Evolutionary conservation across 2,797 vertebrate species (phyloP), one percentile per base, ranked within the genome.

Genomic region (Ibycter americanus): DNA sequence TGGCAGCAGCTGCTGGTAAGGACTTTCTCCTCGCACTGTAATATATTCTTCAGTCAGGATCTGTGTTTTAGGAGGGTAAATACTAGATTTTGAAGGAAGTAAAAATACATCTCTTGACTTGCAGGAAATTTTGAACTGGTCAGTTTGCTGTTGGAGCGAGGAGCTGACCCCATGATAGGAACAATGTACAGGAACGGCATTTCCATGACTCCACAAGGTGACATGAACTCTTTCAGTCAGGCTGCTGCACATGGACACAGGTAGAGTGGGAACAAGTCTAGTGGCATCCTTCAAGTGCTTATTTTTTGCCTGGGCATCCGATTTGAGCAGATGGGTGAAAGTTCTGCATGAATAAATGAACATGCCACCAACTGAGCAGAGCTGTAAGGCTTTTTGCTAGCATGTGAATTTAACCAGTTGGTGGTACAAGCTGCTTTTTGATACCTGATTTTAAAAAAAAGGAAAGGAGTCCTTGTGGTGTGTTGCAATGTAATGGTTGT

Each of bases 221-320:
- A 99, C 97, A 99, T 99, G 99, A 99, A 99, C 97, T 99, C 99
- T 87, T 99, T 99, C 98, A 99, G 99, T 98, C 98, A 99, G 98
- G 99, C 99, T 19, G 99, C 99, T 78, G 99, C 99, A 86, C 99
- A 99, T 49, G 99, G 99, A 96, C 99, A 99, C 99, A 99, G 99
- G 99, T 99, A 98, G 97, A 96, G 96, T 97, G 97, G 98, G 96
- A 86, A 93, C 29, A 91, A 95, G 96, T 96, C 91, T 78, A 92
- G 92, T 86, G 90, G 46, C 71, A 63, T 96, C 62, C 29, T 79
- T 91, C 70, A 90, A 59, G 62, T 73, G 51, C 66, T 93, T 47
- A 36, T 70, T 87, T 96, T 91, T 94, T 74, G 82, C 71, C 80
- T 83, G 82, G 67, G 77, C 32, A 8, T 68, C 81, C 20, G 4